Evolutionary conservation across 2,113 vertebrate genomes (phyloP).

Genomic region (Dendropsophus ebraccatus): DNA sequence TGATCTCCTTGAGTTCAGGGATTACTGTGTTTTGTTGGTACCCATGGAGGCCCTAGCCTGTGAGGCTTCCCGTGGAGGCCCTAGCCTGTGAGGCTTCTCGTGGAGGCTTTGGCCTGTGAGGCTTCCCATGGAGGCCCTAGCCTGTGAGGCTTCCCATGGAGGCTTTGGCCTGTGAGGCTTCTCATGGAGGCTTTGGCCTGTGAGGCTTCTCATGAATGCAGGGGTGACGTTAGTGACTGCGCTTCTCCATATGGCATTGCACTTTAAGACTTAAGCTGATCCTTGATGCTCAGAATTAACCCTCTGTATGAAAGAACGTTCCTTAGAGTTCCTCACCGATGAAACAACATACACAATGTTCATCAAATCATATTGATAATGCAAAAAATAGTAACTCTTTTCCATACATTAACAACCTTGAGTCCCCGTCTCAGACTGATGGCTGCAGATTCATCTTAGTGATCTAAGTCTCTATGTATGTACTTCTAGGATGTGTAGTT

Average conservation of each 20-base stretch:
- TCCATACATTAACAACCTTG: too few relatives aligned
- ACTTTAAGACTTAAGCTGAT: background rate
- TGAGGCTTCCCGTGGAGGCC: background rate
- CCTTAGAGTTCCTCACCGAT: background rate
- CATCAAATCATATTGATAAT: too few relatives aligned
- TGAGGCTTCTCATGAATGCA: background rate
- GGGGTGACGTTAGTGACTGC: background rate
- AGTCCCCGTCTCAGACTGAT: too few relatives aligned
- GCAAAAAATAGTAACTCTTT: too few relatives aligned
- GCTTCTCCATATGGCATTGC: background rate
- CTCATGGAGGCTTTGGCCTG: background rate
- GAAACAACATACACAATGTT: too few relatives aligned
- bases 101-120: background rate
- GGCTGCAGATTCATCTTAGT: too few relatives aligned
- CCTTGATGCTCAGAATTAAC: background rate
- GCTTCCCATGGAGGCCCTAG: background rate
- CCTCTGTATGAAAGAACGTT: background rate
- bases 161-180: background rate
- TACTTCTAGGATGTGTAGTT: too few relatives aligned
- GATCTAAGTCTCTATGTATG: too few relatives aligned
- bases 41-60: background rate
- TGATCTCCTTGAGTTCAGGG: too few relatives aligned
- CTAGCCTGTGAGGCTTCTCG: background rate
- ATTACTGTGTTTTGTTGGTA: too few relatives aligned
- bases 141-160: background rate